Conservation (phyloP, 2,113 vertebrate species). For the Heloderma charlesbogerti region DNA sequence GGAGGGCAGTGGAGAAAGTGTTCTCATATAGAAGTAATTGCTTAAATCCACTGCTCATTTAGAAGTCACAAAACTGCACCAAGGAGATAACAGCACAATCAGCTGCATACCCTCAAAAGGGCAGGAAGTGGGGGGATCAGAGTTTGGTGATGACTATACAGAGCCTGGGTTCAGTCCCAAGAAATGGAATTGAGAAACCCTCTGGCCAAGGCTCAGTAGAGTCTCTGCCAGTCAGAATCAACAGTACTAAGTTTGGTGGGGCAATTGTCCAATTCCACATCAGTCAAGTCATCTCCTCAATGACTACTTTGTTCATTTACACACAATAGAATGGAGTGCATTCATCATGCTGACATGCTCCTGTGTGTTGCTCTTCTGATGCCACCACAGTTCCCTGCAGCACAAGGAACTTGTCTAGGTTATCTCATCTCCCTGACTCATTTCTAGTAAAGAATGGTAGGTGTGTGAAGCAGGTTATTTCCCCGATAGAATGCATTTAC, state of each 20-base stretch:
- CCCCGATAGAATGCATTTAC: not conserved
- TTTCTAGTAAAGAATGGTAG: not conserved
- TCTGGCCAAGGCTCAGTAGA: not conserved
- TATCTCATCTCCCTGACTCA: not conserved
- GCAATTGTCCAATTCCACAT: not conserved
- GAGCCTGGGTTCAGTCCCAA: not conserved
- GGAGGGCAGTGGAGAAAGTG: not conserved
- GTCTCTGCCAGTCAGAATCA: not conserved
- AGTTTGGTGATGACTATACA: not conserved
- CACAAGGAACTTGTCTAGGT: not conserved
- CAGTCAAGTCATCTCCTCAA: not conserved
- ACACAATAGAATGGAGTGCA: not conserved
- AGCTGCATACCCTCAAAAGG: not conserved
- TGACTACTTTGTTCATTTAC: not conserved
- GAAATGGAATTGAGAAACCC: not conserved
- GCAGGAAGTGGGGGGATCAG: not conserved
- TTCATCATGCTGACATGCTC: not conserved
- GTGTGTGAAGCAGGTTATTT: not conserved
- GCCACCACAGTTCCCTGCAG: not conserved
- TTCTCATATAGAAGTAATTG: not conserved
- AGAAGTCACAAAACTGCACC: not conserved
- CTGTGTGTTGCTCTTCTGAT: not conserved
- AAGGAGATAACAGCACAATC: not conserved
- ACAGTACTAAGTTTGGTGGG: not conserved
- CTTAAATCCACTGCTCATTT: not conserved